Evolutionary conservation across 2,797 vertebrate species (phyloP).

Genomic region (Hyperoplus immaculatus): DNA sequence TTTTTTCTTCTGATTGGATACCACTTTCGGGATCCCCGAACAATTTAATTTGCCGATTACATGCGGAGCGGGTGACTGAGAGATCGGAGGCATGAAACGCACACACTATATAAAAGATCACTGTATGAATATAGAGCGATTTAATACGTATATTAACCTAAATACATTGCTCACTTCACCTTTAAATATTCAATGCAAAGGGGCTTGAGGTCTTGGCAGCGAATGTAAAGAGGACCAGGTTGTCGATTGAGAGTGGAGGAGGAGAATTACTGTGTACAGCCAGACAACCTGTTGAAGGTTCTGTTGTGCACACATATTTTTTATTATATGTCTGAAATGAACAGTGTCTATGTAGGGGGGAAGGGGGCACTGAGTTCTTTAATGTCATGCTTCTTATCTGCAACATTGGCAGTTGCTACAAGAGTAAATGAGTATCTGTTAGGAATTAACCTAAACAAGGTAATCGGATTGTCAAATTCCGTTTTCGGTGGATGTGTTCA

Average conservation of each 20-base stretch:
- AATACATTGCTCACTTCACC: too few relatives aligned
- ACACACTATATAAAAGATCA: too few relatives aligned
- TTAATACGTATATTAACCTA: too few relatives aligned
- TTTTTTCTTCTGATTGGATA: too few relatives aligned
- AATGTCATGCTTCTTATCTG: not conserved
- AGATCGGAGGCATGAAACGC: too few relatives aligned
- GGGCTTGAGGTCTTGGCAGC: not conserved
- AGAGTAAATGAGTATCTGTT: constrained; percentile 46
- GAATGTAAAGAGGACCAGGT: not conserved
- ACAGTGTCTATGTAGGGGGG: too few relatives aligned
- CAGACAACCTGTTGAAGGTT: not conserved
- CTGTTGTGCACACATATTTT: not conserved
- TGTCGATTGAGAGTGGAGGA: not conserved
- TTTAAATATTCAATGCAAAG: not conserved
- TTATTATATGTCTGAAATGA: not conserved
- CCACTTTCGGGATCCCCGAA: too few relatives aligned
- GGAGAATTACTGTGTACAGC: too few relatives aligned
- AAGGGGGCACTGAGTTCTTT: constrained; percentile 11
- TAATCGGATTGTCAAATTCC: constrained; percentile 1
- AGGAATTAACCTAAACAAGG: constrained; percentile 25
- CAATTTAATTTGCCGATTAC: too few relatives aligned
- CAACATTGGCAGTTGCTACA: constrained; percentile 23
- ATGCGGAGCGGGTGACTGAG: too few relatives aligned
- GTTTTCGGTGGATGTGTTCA: constrained; percentile 10
- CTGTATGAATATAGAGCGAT: too few relatives aligned